A percentile compares a stretch with the other conserved stretches of the same genome.
Conservation (phyloP, 2,113 vertebrate genomes). For the Mionectes macconnelli region DNA sequence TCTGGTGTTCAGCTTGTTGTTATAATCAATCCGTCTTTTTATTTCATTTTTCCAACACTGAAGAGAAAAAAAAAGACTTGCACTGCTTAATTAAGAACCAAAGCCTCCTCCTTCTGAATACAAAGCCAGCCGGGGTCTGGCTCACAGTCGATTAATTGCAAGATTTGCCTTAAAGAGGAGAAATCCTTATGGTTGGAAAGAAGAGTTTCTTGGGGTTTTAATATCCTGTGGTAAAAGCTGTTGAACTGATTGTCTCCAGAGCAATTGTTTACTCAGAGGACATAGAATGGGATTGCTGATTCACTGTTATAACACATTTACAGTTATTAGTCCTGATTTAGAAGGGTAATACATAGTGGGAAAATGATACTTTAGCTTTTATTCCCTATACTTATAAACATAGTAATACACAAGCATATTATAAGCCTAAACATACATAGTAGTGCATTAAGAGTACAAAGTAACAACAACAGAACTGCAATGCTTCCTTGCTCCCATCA, state of each 20-base stretch:
- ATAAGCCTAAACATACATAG: neutral
- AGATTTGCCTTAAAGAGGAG: neutral
- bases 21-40: constrained; percentile 17
- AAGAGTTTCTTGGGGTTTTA: neutral
- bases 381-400: neutral
- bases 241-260: neutral
- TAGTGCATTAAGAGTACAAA: neutral
- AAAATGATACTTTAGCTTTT: neutral
- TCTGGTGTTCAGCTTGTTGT: constrained; percentile 47
- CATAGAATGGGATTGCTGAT: neutral
- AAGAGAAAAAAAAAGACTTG: neutral
- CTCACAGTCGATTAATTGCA: neutral
- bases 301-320: neutral
- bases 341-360: neutral
- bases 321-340: neutral
- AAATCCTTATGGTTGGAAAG: neutral
- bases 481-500: neutral
- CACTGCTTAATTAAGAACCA: neutral
- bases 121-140: neutral
- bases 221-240: neutral
- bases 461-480: neutral
- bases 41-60: constrained; percentile 41
- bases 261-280: neutral
- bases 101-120: neutral
- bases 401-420: neutral